A percentile compares a stretch with the other conserved stretches of the same genome.
Conservation (phyloP, 2,113 vertebrate genomes). For the Steatornis caripensis region DNA sequence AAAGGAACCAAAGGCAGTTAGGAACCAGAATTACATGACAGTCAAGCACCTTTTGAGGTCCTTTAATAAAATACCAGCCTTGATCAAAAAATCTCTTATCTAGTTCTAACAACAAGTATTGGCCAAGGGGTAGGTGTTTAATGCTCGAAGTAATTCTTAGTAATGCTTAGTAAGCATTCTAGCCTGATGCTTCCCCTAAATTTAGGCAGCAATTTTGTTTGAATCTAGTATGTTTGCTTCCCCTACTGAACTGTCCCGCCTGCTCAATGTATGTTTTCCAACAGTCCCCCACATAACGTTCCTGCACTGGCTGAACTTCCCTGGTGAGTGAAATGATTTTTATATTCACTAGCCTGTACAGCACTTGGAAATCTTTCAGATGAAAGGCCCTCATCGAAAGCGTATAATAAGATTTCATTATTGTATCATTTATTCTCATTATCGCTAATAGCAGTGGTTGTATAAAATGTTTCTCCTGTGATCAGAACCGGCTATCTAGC, state of each 20-base stretch:
- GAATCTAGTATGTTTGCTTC: not conserved
- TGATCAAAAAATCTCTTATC: not conserved
- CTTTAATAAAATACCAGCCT: not conserved
- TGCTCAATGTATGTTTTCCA: not conserved
- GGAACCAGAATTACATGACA: not conserved
- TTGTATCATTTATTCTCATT: constrained; percentile 57
- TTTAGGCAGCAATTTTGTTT: not conserved
- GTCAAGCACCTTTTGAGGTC: not conserved
- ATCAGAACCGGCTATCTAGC: not conserved
- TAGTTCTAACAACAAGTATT: not conserved
- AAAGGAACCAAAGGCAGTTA: not conserved
- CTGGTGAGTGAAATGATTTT: constrained; percentile 2
- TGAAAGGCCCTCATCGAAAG: constrained; percentile 38
- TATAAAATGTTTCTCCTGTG: constrained; percentile 13
- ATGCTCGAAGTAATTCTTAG: not conserved
- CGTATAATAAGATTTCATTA: constrained; percentile 36
- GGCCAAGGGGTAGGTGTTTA: not conserved
- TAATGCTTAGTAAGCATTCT: not conserved
- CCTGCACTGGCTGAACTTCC: not conserved
- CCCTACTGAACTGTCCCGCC: not conserved
- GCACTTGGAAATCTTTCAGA: constrained; percentile 26
- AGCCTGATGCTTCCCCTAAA: not conserved
- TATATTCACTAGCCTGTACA: constrained; percentile 24
- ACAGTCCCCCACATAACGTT: not conserved
- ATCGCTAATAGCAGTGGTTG: constrained; percentile 31